These are phyloP conservation scores for Hyposmocoma kahamanoa DNA, from an alignment of 1,140 invertebrate genomes.

Conservation along the genomic window DNA sequence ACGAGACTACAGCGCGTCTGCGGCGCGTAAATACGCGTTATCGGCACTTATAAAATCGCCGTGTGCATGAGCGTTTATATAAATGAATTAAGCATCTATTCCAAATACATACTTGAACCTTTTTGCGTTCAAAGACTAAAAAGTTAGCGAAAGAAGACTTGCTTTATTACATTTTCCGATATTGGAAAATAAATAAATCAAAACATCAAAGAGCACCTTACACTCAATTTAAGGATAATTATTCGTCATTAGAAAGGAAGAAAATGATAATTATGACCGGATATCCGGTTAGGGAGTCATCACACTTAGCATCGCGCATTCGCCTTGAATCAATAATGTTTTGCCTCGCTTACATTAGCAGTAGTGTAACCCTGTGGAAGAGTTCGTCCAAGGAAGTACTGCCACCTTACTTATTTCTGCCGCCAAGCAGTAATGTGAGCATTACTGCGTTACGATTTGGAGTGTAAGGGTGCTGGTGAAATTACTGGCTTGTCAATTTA, in stretches of 20 bases:
- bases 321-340: no score
- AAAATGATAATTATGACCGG: conserved; percentile 36
- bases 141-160: neutral
- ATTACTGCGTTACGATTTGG: no score
- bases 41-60: neutral
- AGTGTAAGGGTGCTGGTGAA: no score
- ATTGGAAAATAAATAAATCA: conserved; percentile 24
- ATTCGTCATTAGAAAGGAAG: conserved; percentile 24
- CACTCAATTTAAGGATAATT: conserved; percentile 33
- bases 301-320: no score
- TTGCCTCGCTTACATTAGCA: no score
- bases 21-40: no score
- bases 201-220: conserved; percentile 26
- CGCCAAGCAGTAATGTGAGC: no score
- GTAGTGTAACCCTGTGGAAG: no score
- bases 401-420: no score
- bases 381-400: no score
- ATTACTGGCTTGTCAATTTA: no score
- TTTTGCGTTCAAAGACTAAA: neutral
- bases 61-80: neutral
- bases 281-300: conserved; percentile 46
- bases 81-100: neutral
- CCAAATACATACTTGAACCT: neutral
- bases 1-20: no score
- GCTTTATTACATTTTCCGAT: neutral